Base-by-base conservation (phyloP, 2,797 vertebrate species). In the Limnodromus scolopaceus region DNA sequence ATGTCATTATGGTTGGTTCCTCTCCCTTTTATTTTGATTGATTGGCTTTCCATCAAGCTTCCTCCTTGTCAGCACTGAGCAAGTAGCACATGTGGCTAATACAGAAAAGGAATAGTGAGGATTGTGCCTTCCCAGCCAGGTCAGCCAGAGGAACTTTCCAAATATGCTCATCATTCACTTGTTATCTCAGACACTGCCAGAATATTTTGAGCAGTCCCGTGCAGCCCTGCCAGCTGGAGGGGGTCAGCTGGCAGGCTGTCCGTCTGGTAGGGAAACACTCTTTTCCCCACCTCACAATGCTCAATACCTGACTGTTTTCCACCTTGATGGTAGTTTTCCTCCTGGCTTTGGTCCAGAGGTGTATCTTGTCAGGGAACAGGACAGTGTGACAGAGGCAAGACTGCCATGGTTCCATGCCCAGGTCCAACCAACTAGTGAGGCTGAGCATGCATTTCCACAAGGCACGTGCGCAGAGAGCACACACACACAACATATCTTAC, bases 151-250 rank as follows among this genome's bases (percentile, higher is more conserved):
- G 80, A 93, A 64, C 77, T 91, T 81, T 76, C 46, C 36, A 95
- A 93, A 58, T 77, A 83, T 66, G 45, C 19, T 68, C 4, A 11
- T 77, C 80, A 70, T 92, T 85, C 85, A 36, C 48, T 94, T 91
- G 87, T 72, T 96, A 39, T 90, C 76, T 95, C 80, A 90, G 64
- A 58, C 72, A 64, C 55, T 86, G 85, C 69, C 91, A 95, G 69
- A 90, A 38, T 92, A 96, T 95, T 94, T 88, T n/a, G 41, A 93
- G 80, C 83, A 84, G 32, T 24, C 27, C 24, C 5, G 64, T 86
- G 51, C 46, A 92, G 86, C 24, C 27, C 18, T 84, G 64, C 14
- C 48, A 36, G 55, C 22, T 91, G 78, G 45, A 45, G 45, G 45
- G 19, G 45, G 45, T 14, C 75, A 92, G 54, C 46, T 87, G 71